Percentiles rank a stretch among this genome's conserved stretches.
phyloP scores from a whole-genome alignment of 2,113 vertebrate genomes.

The Macquaria ambigua region DNA sequence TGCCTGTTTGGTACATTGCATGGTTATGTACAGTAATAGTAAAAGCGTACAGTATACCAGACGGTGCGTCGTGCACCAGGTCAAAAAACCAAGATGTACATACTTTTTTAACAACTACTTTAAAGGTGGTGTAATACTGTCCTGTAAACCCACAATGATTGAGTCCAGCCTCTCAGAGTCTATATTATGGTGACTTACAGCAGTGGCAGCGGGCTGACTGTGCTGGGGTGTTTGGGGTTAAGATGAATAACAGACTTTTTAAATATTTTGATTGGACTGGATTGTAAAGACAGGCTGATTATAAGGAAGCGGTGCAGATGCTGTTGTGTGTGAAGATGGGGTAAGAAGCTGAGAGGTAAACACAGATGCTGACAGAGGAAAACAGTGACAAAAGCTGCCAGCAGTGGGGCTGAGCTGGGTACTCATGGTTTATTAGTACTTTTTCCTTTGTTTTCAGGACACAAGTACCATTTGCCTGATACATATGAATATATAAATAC shows the following conservation, averaged over 20 bases:
- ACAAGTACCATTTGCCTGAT: too few relatives aligned
- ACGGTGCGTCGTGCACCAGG: background rate
- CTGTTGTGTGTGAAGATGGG: background rate
- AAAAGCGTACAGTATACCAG: too few relatives aligned
- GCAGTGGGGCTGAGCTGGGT: background rate
- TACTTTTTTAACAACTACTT: background rate
- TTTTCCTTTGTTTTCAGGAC: background rate
- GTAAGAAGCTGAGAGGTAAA: conserved; percentile 15
- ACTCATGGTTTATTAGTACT: background rate
- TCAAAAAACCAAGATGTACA: background rate
- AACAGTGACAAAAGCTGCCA: conserved; percentile 10
- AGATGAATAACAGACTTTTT: background rate
- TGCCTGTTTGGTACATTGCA: background rate
- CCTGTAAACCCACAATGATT: background rate
- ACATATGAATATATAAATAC: too few relatives aligned
- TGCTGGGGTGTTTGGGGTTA: too few relatives aligned
- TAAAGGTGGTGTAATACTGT: background rate
- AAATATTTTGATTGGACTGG: background rate
- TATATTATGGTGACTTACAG: background rate
- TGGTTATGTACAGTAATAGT: background rate
- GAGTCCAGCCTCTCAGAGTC: background rate
- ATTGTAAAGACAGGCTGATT: conserved; percentile 12
- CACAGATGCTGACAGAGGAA: conserved; percentile 36
- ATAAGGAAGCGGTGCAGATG: conserved; percentile 20
- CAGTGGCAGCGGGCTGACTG: background rate